Conservation (phyloP, 2,888 invertebrate species). For the Ochlodes sylvanus region DNA sequence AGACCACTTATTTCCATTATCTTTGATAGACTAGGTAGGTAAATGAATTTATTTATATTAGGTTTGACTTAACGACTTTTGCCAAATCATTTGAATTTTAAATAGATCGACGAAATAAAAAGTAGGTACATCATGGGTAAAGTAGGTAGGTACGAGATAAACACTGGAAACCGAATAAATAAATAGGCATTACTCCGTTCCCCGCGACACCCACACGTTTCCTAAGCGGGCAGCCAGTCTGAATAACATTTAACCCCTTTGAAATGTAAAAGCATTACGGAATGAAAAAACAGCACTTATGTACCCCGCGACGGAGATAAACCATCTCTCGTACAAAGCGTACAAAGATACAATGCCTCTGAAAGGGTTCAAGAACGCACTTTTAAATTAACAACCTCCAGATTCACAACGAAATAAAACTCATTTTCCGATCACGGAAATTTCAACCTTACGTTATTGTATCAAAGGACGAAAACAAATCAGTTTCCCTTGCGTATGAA, state of each 20-base stretch:
- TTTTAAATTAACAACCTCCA: conserved; percentile 80
- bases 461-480: conserved; percentile 42
- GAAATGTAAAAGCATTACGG: conserved; percentile 85
- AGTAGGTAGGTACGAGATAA: conserved; percentile 23
- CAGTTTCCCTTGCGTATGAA: conserved; percentile 55
- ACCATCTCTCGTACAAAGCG: conserved; percentile 84
- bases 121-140: conserved; percentile 5
- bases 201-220: conserved; percentile 80
- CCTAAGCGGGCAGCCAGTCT: conserved; percentile 78
- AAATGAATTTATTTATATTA: no score
- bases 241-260: conserved; percentile 85
- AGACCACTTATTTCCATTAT: no score
- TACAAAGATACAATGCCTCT: conserved; percentile 85
- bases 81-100: background rate
- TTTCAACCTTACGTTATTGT: conserved; percentile 52
- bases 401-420: conserved; percentile 62
- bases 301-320: conserved; percentile 84
- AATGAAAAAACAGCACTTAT: conserved; percentile 86
- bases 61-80: no score
- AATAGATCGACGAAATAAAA: background rate
- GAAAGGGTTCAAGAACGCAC: conserved; percentile 86
- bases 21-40: no score
- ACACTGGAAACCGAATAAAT: conserved; percentile 44
- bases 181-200: conserved; percentile 59
- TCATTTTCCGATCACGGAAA: conserved; percentile 51